Percentiles rank a stretch among this genome's conserved stretches.
These are phyloP conservation scores for Leptinotarsa lineolata DNA, from an alignment of 1,140 invertebrate genomes.

Conservation along the genomic window DNA sequence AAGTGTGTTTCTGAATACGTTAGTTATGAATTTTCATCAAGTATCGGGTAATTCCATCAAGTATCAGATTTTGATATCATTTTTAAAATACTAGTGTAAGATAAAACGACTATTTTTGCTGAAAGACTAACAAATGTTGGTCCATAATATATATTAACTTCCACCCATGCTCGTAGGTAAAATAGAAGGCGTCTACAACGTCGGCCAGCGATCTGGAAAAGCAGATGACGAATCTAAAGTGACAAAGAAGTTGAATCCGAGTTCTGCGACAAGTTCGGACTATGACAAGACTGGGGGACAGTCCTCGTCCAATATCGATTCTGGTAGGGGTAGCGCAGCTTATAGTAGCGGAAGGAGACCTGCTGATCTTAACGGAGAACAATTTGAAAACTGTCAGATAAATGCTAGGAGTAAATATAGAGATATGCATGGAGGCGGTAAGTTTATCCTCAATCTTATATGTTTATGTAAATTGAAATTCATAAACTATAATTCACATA, in stretches of 20 bases:
- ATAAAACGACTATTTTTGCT: too few species aligned
- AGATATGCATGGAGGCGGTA: slow-evolving; percentile 37
- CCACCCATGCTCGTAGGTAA: slow-evolving; percentile 19
- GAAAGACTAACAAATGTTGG: too few species aligned
- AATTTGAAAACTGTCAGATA: slow-evolving; percentile 51
- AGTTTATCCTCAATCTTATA: background rate
- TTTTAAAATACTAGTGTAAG: too few species aligned
- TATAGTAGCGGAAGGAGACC: slow-evolving; percentile 72
- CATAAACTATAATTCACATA: too few species aligned
- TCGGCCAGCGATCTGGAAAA: slow-evolving; percentile 42
- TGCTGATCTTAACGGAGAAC: slow-evolving; percentile 60
- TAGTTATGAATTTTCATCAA: too few species aligned
- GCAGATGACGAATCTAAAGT: slow-evolving; percentile 46
- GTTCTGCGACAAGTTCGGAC: slow-evolving; percentile 64
- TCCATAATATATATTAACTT: background rate
- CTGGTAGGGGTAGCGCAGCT: slow-evolving; percentile 74
- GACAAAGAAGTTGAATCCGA: slow-evolving; percentile 61
- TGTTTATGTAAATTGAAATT: too few species aligned
- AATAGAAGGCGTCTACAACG: slow-evolving; percentile 54
- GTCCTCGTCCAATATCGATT: slow-evolving; percentile 73
- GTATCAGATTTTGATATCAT: too few species aligned
- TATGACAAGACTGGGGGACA: slow-evolving; percentile 73
- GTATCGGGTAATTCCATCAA: too few species aligned
- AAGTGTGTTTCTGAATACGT: too few species aligned
- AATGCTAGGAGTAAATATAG: slow-evolving; percentile 35